Percentiles rank a stretch among this genome's conserved stretches.
Conservation (phyloP, 2,888 invertebrate species). For the Eupithecia subfuscata region DNA sequence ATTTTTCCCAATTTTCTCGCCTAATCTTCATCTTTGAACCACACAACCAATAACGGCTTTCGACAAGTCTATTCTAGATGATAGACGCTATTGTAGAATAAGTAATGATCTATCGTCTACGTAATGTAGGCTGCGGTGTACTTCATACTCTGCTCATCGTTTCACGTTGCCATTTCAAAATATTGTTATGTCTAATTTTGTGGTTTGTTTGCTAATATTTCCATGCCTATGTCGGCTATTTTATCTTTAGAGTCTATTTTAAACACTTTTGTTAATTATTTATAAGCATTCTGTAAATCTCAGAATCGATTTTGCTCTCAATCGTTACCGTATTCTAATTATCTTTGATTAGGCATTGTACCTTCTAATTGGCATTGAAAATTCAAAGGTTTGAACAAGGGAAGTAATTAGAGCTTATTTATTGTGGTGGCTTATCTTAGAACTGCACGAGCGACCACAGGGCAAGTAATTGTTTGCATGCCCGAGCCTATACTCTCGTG, state of each 20-base stretch:
- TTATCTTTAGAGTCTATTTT: background rate
- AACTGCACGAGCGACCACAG: constrained; percentile 59
- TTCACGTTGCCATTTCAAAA: constrained; percentile 46
- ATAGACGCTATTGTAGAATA: constrained; percentile 69
- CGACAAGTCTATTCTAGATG: constrained; percentile 65
- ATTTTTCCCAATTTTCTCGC: constrained; percentile 22
- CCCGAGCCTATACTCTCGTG: constrained; percentile 40
- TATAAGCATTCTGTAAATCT: background rate
- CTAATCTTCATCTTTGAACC: constrained; percentile 40
- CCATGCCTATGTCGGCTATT: background rate
- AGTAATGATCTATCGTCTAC: constrained; percentile 57
- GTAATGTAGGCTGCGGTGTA: constrained; percentile 51
- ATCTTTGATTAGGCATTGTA: constrained; percentile 53
- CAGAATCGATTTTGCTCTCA: constrained; percentile 5
- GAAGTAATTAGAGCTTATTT: constrained; percentile 79
- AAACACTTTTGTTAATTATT: background rate
- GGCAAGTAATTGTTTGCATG: constrained; percentile 45
- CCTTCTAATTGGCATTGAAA: constrained; percentile 61
- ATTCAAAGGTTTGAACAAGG: constrained; percentile 63
- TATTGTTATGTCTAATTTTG: constrained; percentile 41
- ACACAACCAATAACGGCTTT: constrained; percentile 62
- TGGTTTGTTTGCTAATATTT: constrained; percentile 29
- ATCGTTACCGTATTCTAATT: constrained; percentile 34
- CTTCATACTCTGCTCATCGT: constrained; percentile 47
- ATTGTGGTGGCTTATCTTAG: constrained; percentile 74